phyloP scores from a whole-genome alignment of 2,113 vertebrate genomes.

The Dissostichus mawsoni region DNA sequence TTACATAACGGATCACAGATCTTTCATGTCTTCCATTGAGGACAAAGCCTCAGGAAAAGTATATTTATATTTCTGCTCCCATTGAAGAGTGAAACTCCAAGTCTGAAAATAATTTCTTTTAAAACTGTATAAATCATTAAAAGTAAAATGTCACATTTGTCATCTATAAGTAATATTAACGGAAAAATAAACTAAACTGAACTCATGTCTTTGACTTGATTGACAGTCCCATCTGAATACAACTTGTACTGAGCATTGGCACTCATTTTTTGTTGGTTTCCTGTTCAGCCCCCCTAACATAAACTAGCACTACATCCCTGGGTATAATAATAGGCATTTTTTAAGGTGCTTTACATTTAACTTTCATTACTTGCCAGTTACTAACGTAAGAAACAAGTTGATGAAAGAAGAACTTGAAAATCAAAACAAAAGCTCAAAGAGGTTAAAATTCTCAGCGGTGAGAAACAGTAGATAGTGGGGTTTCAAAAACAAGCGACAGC shows the following conservation, averaged over 20 bases:
- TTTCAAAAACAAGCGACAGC: too few relatives aligned
- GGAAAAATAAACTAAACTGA: not conserved
- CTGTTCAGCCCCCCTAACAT: not conserved
- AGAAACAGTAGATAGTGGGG: too few relatives aligned
- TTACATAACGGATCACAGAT: slow-evolving; percentile 51
- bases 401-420: too few relatives aligned
- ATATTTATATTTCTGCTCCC: slow-evolving; percentile 29
- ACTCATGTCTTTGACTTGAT: not conserved
- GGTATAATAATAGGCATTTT: too few relatives aligned
- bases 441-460: too few relatives aligned
- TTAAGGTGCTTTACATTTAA: too few relatives aligned
- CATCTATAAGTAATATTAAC: not conserved
- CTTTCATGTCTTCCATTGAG: slow-evolving; percentile 39
- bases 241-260: not conserved
- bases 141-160: slow-evolving; percentile 5
- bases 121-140: not conserved
- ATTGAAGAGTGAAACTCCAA: not conserved
- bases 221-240: not conserved
- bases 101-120: not conserved
- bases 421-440: too few relatives aligned
- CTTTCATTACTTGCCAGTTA: too few relatives aligned
- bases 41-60: slow-evolving; percentile 18
- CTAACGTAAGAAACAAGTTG: too few relatives aligned
- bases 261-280: not conserved
- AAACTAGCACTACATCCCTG: too few relatives aligned